Evolutionary conservation across 2,888 invertebrate genomes (phyloP).

Genomic region (Branchipolynoe longqiensis): DNA sequence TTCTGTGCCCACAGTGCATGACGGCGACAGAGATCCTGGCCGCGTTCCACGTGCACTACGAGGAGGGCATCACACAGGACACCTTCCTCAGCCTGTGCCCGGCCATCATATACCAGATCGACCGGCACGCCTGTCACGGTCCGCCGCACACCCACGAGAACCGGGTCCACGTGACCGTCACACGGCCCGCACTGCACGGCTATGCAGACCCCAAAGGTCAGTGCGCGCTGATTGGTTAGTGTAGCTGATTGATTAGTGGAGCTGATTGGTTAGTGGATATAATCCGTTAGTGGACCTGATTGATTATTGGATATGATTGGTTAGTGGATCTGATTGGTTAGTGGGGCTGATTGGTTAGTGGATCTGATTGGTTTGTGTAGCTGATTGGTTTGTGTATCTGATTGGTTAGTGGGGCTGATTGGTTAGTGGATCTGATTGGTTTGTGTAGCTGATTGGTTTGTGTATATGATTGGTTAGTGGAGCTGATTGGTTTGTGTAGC

Average conservation of each 20-base stretch:
- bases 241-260: too few species aligned
- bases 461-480: too few species aligned
- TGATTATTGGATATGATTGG: too few species aligned
- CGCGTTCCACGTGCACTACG: constrained; percentile 42
- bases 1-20: constrained; percentile 56
- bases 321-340: too few species aligned
- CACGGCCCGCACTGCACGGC: background rate
- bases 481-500: too few species aligned
- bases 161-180: background rate
- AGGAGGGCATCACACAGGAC: constrained; percentile 33
- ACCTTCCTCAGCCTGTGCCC: constrained; percentile 56
- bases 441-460: too few species aligned
- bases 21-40: constrained; percentile 43
- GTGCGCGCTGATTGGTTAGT: background rate
- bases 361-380: too few species aligned
- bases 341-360: too few species aligned
- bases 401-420: too few species aligned
- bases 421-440: too few species aligned
- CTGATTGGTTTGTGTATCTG: too few species aligned
- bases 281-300: background rate
- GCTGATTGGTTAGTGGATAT: background rate
- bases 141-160: background rate
- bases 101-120: constrained; percentile 57
- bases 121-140: constrained; percentile 35
- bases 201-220: constrained; percentile 3